Evolutionary conservation across 2,113 vertebrate species (phyloP), one percentile per base, ranked within the genome.

Genomic region (Lampris incognitus): DNA sequence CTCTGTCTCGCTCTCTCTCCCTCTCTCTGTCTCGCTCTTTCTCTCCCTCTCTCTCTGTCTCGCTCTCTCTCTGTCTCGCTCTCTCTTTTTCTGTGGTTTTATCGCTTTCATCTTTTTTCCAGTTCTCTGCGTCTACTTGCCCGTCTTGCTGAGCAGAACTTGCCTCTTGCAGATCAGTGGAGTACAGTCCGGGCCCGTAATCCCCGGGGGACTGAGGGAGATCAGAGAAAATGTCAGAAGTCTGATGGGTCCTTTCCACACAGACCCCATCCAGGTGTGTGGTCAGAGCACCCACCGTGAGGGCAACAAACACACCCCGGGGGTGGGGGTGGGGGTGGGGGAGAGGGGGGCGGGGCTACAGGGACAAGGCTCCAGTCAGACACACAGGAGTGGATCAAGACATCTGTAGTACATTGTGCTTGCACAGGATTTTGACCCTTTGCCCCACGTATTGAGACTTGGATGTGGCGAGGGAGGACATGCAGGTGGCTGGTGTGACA

Each of bases 171-270:
- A 67, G 69, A 77, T 64, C 76, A 64, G 67, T 69, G 57, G 38
- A 78, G 70, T 84, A 74, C 66, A 85, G 86, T 62, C 70, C 24
- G 72, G 71, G 61, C 79, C 85, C 82, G 68, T 83, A 72, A 87
- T 72, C 76, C 85, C 86, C 81, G 65, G 54, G 91, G 85, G 72
- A 69, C 67, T 69, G 66, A 57, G 61, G 69, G 74, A 90, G 85
- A 90, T 90, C 79, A 76, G 72, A 87, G 84, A 86, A 87, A 56
- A 71, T 82, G 89, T 85, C 83, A 87, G 79, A 84, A 83, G 82
- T 82, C 73, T 82, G 82, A 60, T 71, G 74, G 76, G 79, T 86
- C 70, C 84, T 77, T 83, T 84, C 76, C 84, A 69, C 85, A 79
- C 66, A 83, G 83, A 79, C 63, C 83, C 60, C 71, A 66, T 84